Conservation (phyloP, 1,140 invertebrate species). For the Lucilia cuprina region DNA sequence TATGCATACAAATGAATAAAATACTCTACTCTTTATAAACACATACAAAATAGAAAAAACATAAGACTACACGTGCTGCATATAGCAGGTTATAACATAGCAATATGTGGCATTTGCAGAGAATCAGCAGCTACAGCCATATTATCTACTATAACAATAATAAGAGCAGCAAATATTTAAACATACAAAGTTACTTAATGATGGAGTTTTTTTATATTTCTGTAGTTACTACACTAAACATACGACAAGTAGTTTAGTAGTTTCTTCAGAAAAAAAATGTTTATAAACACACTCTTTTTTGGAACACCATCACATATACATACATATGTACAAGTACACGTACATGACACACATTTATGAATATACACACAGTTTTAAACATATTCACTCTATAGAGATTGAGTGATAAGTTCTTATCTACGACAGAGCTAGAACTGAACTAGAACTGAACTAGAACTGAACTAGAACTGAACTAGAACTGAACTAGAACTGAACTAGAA, state of each 20-base stretch:
- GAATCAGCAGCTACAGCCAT: not conserved
- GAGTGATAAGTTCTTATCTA: too few relatives aligned
- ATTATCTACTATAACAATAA: not conserved
- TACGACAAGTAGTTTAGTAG: not conserved
- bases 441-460: too few relatives aligned
- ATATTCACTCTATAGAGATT: too few relatives aligned
- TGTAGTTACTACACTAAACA: not conserved
- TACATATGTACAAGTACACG: too few relatives aligned
- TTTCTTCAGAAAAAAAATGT: not conserved
- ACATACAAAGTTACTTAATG: slow-evolving; percentile 7
- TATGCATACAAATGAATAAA: slow-evolving; percentile 31
- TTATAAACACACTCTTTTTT: too few relatives aligned
- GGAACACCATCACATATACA: too few relatives aligned
- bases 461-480: too few relatives aligned
- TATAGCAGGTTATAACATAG: not conserved
- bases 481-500: too few relatives aligned
- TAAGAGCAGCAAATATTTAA: not conserved
- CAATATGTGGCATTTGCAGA: not conserved
- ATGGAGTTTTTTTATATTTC: not conserved
- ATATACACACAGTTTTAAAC: too few relatives aligned
- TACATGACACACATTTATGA: too few relatives aligned
- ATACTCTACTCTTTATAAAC: not conserved
- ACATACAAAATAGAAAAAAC: not conserved
- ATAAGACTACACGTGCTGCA: not conserved
- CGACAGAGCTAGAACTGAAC: too few relatives aligned